Evolutionary conservation across 2,113 vertebrate species (phyloP), one percentile per base, ranked within the genome.

Genomic region (Myotis davidii): DNA sequence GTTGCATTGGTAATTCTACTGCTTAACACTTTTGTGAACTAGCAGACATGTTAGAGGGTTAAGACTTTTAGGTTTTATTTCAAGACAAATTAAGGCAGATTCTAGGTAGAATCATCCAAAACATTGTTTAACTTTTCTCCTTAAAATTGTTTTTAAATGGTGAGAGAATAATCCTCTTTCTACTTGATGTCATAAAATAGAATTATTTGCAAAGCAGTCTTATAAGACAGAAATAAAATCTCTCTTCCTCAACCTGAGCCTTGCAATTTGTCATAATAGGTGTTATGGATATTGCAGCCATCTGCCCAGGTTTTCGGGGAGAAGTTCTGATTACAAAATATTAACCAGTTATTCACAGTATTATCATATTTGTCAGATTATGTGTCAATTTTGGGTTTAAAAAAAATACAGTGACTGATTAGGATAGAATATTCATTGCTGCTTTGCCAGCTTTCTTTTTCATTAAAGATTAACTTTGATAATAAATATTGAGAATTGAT

Each of bases 41-140:
- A 79, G 65, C n/a, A 59, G 73, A 78, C 83, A 32, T 67, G 56
- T 50, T 54, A 61, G 56, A 81, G 52, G 39, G 72, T 50, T 73
- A 72, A 52, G 34, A 56, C 85, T 90, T 95, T 70, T 70, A 83
- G 67, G 34, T 76, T 93, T 82, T 90, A 48, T 93, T 85, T 84
- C 48, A 78, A 87, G 76, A 50, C 32, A 76, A n/a, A 67, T 84
- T 56, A 76, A 84, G 32, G 17, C 34, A 67, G 76, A 59, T 64
- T 73, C 6, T 95, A 73, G n/a, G 17, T 67, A 77, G 74, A 67
- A 73, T 85, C 54, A 81, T 48, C 32, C 11, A 90, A 67, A 48
- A 21, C 25, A 54, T 48, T 81, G 27, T 42, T 56, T 39, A 37
- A 65, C 48, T 45, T 85, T 94, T 90, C 69, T 83, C 34, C n/a